Base-by-base conservation (phyloP, 2,797 vertebrate species). In the Hemibagrus guttatus region DNA sequence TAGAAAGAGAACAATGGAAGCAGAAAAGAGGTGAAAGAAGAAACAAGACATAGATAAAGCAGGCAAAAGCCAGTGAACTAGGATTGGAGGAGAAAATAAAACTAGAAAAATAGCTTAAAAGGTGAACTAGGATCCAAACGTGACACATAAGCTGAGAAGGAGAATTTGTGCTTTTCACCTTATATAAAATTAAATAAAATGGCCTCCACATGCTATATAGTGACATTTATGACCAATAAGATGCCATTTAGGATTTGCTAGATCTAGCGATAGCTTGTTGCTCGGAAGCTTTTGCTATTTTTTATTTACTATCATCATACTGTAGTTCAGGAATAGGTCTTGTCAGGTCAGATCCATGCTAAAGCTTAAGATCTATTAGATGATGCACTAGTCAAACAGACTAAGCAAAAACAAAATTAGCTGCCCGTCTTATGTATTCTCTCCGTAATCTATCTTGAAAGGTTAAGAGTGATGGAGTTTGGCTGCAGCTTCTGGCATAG, bases 401-500 rank as follows among this genome's bases (percentile, higher is more conserved):
- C 46, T 26, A 61, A 42, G 39, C 35, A 23, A 26, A 79, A 23
- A 19, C 4, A 46, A 81, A 19, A 46, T 46, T 61, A 39, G 35
- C 19, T 4, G 0, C 39, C 39, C 21, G 28, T 12, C 26, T 14
- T 28, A 49, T 46, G 17, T 49, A 49, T 28, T 19, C 16, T 64
- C 14, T 64, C 64, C 23, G 28, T 26, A 59, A 58, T 79, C 23
- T n/a, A 42, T 64, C 56, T 28, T 64, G 39, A 49, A 26, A 49
- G 39, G 59, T 46, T 64, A 81, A 28, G 39, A 49, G 8, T 46
- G 59, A 81, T 81, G 2, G 39, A 9, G 79, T 64, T 81, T 49
- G 61, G 61, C 79, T 81, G 79, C 35, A 46, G 59, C 23, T n/a
- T 64, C 64, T 81, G 79, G 35, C 58, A 63, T n/a, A 6, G 23